These are phyloP conservation scores for Chymomyza fuscimana DNA, from an alignment of 2,888 invertebrate species.

Conservation along the genomic window DNA sequence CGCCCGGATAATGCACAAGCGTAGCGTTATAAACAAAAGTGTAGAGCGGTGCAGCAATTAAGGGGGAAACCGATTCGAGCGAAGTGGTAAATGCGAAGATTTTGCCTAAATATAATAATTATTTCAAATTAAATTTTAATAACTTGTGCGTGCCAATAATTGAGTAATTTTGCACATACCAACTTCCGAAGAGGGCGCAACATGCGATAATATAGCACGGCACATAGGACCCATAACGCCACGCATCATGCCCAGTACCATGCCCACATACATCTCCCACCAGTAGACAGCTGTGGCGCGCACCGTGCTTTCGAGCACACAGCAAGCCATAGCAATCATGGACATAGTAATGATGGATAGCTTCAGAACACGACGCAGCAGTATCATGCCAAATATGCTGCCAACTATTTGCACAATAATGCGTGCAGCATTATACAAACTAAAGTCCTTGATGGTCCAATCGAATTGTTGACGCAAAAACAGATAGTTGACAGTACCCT, in stretches of 20 bases:
- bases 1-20: conserved; percentile 81
- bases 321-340: conserved; percentile 71
- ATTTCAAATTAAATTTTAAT: background rate
- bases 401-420: conserved; percentile 82
- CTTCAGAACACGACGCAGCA: conserved; percentile 80
- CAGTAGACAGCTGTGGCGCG: conserved; percentile 75
- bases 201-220: conserved; percentile 78
- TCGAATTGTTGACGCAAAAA: conserved; percentile 77
- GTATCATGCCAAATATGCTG: conserved; percentile 82
- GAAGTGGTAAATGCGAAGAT: conserved; percentile 86
- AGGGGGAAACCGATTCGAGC: conserved; percentile 84
- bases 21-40: conserved; percentile 83
- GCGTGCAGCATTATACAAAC: conserved; percentile 79
- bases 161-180: conserved; percentile 70
- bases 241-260: conserved; percentile 73
- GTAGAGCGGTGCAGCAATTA: conserved; percentile 84
- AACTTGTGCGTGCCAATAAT: background rate
- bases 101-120: conserved; percentile 79
- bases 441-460: conserved; percentile 77
- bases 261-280: conserved; percentile 77
- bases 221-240: conserved; percentile 78
- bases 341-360: conserved; percentile 76
- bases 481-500: conserved; percentile 81
- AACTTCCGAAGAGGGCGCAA: conserved; percentile 76
- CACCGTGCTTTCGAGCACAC: conserved; percentile 76